Evolutionary conservation across 2,797 vertebrate species (phyloP).

Genomic region (Pseudochirops corinnae): DNA sequence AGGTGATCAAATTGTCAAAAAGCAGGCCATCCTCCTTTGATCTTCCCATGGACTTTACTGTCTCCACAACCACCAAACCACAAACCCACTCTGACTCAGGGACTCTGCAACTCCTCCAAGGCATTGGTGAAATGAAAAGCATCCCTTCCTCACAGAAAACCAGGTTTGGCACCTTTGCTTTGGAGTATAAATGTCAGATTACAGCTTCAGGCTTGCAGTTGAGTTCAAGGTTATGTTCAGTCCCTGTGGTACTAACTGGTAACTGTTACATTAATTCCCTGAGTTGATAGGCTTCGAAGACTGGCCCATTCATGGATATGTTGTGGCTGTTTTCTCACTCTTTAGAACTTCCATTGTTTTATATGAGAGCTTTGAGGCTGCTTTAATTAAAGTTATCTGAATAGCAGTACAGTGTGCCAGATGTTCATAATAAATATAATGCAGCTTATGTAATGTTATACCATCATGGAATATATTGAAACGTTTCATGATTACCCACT

Average conservation of each 20-base stretch:
- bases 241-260: constrained; percentile 73
- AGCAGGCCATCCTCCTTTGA: not conserved
- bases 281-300: constrained; percentile 72
- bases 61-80: not conserved
- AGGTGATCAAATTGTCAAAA: not conserved
- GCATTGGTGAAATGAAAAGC: not conserved
- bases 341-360: constrained; percentile 79
- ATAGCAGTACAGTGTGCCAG: constrained; percentile 84
- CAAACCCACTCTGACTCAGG: not conserved
- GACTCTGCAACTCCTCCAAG: not conserved
- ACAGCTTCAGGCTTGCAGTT: not conserved
- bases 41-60: not conserved
- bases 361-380: constrained; percentile 86
- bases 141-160: not conserved
- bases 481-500: constrained; percentile 85
- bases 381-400: constrained; percentile 88
- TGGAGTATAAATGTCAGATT: not conserved
- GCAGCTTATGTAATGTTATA: constrained; percentile 86
- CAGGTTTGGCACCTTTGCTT: not conserved
- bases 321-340: constrained; percentile 71
- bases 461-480: constrained; percentile 84
- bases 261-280: constrained; percentile 58
- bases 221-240: constrained; percentile 54
- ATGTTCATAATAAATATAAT: constrained; percentile 86
- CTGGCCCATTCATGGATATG: constrained; percentile 71